phyloP scores from a whole-genome alignment of 2,113 vertebrate genomes.

The Caretta caretta region DNA sequence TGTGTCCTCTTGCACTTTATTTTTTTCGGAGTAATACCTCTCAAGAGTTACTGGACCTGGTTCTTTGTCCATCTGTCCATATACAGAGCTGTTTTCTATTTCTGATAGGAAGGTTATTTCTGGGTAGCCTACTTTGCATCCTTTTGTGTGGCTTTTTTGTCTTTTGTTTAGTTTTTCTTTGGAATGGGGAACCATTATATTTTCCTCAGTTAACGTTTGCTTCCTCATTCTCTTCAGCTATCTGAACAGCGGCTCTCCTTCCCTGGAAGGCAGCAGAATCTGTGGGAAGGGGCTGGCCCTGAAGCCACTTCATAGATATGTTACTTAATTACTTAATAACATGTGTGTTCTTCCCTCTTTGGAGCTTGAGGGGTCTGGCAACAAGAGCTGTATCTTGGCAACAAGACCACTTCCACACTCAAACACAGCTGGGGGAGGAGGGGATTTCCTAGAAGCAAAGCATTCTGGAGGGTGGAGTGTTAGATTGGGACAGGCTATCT shows the following conservation, averaged over 20 bases:
- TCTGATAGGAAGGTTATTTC: neutral
- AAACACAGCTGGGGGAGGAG: too few relatives aligned
- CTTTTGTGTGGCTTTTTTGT: neutral
- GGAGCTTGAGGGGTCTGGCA: slow-evolving; percentile 33
- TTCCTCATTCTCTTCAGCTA: neutral
- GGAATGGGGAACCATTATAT: neutral
- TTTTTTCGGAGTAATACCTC: neutral
- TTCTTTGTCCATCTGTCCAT: neutral
- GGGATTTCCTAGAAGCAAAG: slow-evolving; percentile 16
- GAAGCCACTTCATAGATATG: slow-evolving; percentile 30
- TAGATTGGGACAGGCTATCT: slow-evolving; percentile 41
- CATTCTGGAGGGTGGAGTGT: neutral
- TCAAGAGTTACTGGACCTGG: neutral
- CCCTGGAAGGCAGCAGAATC: slow-evolving; percentile 29
- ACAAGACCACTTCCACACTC: neutral
- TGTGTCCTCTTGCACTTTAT: neutral
- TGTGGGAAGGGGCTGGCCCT: slow-evolving; percentile 41
- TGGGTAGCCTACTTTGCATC: neutral
- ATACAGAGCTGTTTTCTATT: slow-evolving; percentile 14
- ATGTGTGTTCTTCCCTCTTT: slow-evolving; percentile 26
- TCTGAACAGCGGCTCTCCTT: slow-evolving; percentile 12
- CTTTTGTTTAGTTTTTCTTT: neutral
- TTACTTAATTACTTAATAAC: slow-evolving; percentile 58
- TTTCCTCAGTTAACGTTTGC: neutral
- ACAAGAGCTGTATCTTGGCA: neutral